Percentiles rank a stretch among this genome's conserved stretches.
Conservation (phyloP, 2,797 vertebrate species). For the Gymnothorax reevesii region DNA sequence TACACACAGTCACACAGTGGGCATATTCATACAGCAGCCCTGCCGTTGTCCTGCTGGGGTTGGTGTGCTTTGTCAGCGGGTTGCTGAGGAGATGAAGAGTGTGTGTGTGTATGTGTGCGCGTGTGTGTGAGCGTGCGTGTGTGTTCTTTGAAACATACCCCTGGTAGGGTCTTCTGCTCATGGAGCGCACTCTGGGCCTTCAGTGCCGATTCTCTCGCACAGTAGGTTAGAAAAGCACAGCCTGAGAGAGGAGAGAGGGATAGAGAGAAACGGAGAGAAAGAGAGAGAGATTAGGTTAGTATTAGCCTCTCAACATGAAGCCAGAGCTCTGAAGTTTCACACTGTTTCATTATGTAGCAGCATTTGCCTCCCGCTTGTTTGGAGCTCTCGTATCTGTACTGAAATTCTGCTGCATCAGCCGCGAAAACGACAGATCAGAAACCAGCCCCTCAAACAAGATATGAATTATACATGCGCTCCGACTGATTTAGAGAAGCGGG, state of each 20-base stretch:
- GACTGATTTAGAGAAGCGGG: background rate
- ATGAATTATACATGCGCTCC: background rate
- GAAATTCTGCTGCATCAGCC: background rate
- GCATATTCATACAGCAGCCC: constrained; percentile 23
- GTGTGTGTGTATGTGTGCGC: background rate
- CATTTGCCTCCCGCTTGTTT: constrained; percentile 86
- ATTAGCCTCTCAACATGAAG: background rate
- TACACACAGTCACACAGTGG: constrained; percentile 6
- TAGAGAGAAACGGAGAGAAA: constrained; percentile 68
- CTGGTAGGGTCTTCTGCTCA: constrained; percentile 91
- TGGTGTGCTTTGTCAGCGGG: background rate
- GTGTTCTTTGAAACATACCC: background rate
- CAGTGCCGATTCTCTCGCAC: constrained; percentile 93
- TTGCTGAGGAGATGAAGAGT: background rate
- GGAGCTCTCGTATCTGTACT: constrained; percentile 74
- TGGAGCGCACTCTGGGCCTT: constrained; percentile 96
- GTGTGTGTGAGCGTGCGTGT: background rate
- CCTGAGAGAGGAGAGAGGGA: constrained; percentile 59
- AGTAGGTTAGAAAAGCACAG: constrained; percentile 75
- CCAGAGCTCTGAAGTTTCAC: background rate
- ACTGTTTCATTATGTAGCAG: background rate
- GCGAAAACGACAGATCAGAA: background rate
- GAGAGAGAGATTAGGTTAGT: background rate
- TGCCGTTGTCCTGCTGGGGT: constrained; percentile 9
- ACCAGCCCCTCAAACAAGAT: background rate